Evolutionary conservation across 2,888 invertebrate species (phyloP).

Genomic region (Empis livida): DNA sequence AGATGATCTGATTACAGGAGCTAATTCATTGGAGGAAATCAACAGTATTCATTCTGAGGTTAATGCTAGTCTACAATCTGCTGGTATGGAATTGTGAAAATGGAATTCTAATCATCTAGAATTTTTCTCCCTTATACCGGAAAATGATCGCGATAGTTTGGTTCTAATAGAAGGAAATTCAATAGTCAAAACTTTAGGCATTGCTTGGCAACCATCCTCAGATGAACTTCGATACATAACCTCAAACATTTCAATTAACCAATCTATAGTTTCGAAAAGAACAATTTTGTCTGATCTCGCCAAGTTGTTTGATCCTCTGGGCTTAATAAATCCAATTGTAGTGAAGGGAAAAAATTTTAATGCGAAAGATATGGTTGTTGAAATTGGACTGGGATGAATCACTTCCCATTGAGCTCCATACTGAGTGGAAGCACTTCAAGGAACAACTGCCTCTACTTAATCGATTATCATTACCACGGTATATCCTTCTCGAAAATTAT

Average conservation of each 20-base stretch:
- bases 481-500: too few relatives aligned
- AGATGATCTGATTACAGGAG: background rate
- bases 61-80: background rate
- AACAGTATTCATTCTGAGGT: background rate
- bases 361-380: conserved; percentile 10
- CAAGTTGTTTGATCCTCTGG: conserved; percentile 10
- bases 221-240: conserved; percentile 4
- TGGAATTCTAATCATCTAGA: background rate
- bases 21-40: background rate
- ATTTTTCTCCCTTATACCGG: background rate
- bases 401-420: conserved; percentile 6
- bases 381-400: conserved; percentile 9
- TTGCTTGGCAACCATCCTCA: conserved; percentile 4
- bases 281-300: conserved; percentile 6
- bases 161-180: background rate
- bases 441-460: too few relatives aligned
- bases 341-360: conserved; percentile 8
- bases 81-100: background rate
- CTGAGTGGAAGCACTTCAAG: background rate
- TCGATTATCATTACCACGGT: too few relatives aligned
- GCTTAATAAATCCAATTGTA: conserved; percentile 9
- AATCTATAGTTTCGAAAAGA: conserved; percentile 5
- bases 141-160: background rate
- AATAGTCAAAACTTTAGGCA: conserved; percentile 8
- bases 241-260: background rate